Conservation (phyloP, 2,888 invertebrate genomes). For the Cerastis leucographa region DNA sequence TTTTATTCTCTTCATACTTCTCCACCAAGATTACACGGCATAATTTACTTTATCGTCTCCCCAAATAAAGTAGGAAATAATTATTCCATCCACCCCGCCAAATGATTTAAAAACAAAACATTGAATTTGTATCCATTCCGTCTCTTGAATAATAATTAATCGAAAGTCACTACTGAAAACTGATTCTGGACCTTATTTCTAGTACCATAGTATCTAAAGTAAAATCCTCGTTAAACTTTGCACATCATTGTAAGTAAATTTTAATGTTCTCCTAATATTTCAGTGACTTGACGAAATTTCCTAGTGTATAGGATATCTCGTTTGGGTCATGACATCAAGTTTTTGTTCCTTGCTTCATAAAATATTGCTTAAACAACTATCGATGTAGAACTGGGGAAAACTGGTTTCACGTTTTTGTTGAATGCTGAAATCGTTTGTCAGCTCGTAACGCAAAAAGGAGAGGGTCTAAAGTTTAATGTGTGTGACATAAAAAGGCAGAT, state of each 20-base stretch:
- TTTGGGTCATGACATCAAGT: slow-evolving; percentile 64
- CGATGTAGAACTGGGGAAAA: slow-evolving; percentile 20
- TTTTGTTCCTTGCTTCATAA: slow-evolving; percentile 60
- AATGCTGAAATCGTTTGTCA: slow-evolving; percentile 28
- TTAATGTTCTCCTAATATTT: slow-evolving; percentile 73
- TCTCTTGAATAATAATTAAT: slow-evolving; percentile 63
- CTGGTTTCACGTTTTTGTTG: slow-evolving; percentile 39
- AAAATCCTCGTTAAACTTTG: slow-evolving; percentile 61
- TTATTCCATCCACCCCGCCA: slow-evolving; percentile 50
- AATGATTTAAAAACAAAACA: slow-evolving; percentile 62
- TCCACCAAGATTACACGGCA: slow-evolving; percentile 25
- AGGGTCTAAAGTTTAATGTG: slow-evolving; percentile 26
- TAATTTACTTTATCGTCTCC: slow-evolving; percentile 21
- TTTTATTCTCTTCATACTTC: not conserved
- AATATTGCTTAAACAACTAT: slow-evolving; percentile 58
- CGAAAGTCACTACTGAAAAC: slow-evolving; percentile 10
- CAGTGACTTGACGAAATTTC: slow-evolving; percentile 68
- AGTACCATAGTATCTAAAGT: slow-evolving; percentile 19
- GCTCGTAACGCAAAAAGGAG: slow-evolving; percentile 22
- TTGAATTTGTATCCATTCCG: slow-evolving; percentile 62
- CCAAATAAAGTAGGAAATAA: slow-evolving; percentile 49
- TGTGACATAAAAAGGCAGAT: slow-evolving; percentile 12
- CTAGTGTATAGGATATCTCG: slow-evolving; percentile 57
- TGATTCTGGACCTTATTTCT: slow-evolving; percentile 24
- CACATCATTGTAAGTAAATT: slow-evolving; percentile 72